These are phyloP conservation scores for Zonotrichia albicollis DNA, from an alignment of 2,797 vertebrate genomes.

Conservation along the genomic window DNA sequence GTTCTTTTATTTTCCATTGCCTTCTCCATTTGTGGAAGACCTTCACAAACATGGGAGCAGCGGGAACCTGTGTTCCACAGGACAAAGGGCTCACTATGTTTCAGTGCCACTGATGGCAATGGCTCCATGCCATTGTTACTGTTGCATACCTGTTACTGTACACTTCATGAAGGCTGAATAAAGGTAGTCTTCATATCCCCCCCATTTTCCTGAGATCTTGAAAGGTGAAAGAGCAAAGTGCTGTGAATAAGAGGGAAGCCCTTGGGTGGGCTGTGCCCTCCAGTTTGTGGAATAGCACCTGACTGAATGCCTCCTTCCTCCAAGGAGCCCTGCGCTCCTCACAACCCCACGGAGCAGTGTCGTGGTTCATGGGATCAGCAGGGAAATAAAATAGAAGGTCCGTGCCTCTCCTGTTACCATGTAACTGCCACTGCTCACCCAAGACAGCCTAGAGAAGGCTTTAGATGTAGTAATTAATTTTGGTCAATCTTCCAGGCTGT, in stretches of 20 bases:
- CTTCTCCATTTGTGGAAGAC: neutral
- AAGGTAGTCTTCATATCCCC: neutral
- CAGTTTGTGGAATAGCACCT: neutral
- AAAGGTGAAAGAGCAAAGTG: neutral
- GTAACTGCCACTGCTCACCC: neutral
- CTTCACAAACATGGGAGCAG: fast-evolving
- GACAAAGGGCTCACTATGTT: neutral
- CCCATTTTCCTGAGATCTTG: neutral
- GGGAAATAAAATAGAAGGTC: neutral
- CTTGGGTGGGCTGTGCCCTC: neutral
- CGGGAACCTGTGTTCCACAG: neutral
- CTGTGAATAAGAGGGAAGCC: neutral
- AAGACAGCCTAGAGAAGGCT: neutral
- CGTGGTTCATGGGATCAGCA: neutral
- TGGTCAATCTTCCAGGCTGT: neutral
- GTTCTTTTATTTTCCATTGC: neutral
- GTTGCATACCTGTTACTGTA: neutral
- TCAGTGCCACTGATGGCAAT: neutral
- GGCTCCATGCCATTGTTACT: neutral
- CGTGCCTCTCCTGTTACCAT: neutral
- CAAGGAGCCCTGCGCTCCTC: neutral
- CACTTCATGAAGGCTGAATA: neutral
- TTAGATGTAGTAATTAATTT: neutral
- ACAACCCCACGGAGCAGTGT: neutral
- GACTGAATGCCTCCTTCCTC: neutral